A percentile compares a stretch with the other conserved stretches of the same genome.
Conservation (phyloP, 2,113 vertebrate genomes). For the Megalops atlanticus region DNA sequence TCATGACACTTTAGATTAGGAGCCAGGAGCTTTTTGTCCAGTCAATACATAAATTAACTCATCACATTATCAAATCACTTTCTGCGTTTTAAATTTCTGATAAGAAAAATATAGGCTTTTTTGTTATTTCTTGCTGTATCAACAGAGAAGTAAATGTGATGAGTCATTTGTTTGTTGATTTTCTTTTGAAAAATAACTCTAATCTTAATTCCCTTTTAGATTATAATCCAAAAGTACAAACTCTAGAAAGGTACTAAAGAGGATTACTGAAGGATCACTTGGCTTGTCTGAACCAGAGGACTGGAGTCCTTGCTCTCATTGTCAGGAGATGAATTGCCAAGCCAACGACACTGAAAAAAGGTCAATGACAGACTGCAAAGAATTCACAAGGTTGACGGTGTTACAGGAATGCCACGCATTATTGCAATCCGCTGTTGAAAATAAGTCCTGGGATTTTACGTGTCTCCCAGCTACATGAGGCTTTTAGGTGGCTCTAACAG, state of each 20-base stretch:
- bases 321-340: background rate
- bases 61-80: background rate
- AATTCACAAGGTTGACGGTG: conserved; percentile 19
- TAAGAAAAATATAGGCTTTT: too few relatives aligned
- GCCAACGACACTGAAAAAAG: background rate
- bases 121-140: too few relatives aligned
- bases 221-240: too few relatives aligned
- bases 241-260: background rate
- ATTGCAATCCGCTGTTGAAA: conserved; percentile 5
- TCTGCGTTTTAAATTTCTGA: too few relatives aligned
- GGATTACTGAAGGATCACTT: background rate
- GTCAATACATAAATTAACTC: background rate
- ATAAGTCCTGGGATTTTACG: conserved; percentile 6
- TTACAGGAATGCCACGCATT: background rate
- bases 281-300: background rate
- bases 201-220: background rate
- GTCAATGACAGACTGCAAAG: background rate
- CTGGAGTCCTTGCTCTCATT: background rate
- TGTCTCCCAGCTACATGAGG: conserved; percentile 13
- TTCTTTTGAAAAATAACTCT: background rate
- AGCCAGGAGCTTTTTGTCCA: background rate
- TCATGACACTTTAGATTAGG: background rate
- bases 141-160: background rate
- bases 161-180: background rate
- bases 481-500: background rate